Evolutionary conservation across 2,888 invertebrate species (phyloP).

Genomic region (Drosophila picticornis): DNA sequence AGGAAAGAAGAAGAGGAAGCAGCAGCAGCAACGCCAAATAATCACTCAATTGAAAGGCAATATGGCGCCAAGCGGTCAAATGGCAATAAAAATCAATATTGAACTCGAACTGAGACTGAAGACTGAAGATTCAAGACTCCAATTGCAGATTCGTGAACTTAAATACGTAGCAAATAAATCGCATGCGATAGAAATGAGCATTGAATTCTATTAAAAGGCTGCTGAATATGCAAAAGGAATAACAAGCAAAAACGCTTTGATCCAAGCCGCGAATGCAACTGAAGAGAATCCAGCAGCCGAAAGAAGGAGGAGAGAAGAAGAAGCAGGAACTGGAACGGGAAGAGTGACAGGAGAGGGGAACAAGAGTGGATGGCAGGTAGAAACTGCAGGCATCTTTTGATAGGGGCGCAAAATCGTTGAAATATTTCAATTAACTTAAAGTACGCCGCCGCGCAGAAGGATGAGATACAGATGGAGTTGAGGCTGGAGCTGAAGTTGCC

Average conservation of each 20-base stretch:
- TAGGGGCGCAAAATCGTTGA: conserved; percentile 79
- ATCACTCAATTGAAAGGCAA: conserved; percentile 79
- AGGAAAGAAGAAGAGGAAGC: not conserved
- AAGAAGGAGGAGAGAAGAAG: conserved; percentile 27
- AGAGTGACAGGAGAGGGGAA: not conserved
- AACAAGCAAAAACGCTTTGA: conserved; percentile 66
- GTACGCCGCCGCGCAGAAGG: conserved; percentile 67
- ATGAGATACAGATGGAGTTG: conserved; percentile 32
- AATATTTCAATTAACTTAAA: conserved; percentile 85
- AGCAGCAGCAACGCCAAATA: conserved; percentile 33
- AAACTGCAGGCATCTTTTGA: conserved; percentile 67
- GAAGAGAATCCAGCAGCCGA: conserved; percentile 39
- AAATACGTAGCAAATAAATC: conserved; percentile 82
- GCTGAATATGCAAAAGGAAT: conserved; percentile 66
- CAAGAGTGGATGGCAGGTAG: conserved; percentile 55
- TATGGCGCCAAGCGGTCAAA: conserved; percentile 84
- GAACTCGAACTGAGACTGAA: conserved; percentile 48
- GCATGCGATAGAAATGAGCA: conserved; percentile 83
- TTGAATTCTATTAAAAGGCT: conserved; percentile 83
- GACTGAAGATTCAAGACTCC: conserved; percentile 2
- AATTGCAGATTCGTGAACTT: conserved; percentile 66
- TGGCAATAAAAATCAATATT: conserved; percentile 80
- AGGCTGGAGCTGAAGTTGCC: conserved; percentile 21
- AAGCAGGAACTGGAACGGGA: conserved; percentile 9
- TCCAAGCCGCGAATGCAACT: conserved; percentile 65